Percentiles rank a stretch among this genome's conserved stretches.
Evolutionary conservation across 2,797 vertebrate genomes (phyloP).

Genomic region (Chrysocyon brachyurus): DNA sequence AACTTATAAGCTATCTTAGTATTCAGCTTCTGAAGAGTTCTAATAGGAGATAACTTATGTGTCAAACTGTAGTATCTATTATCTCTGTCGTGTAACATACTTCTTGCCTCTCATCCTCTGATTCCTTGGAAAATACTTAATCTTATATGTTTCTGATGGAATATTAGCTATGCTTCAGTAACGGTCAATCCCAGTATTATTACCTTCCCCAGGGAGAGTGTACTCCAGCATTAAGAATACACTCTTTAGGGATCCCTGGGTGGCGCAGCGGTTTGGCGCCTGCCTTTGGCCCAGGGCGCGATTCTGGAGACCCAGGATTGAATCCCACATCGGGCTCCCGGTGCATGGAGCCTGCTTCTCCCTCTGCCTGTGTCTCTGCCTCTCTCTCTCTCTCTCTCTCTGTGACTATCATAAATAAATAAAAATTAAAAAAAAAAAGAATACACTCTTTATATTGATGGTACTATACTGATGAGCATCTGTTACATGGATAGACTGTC

Average conservation of each 20-base stretch:
- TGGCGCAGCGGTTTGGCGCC: too few relatives aligned
- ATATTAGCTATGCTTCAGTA: not conserved
- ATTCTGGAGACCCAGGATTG: too few relatives aligned
- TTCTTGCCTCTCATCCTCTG: not conserved
- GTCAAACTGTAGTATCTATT: not conserved
- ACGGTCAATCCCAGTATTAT: not conserved
- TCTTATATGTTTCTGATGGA: not conserved
- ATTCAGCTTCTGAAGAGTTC: slow-evolving; percentile 5
- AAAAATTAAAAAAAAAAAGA: too few relatives aligned
- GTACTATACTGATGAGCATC: not conserved
- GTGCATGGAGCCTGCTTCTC: too few relatives aligned
- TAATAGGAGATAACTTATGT: not conserved
- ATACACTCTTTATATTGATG: not conserved
- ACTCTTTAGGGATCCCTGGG: too few relatives aligned
- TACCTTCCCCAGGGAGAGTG: not conserved
- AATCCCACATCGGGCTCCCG: too few relatives aligned
- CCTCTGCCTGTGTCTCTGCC: too few relatives aligned
- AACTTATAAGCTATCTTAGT: not conserved
- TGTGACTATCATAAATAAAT: too few relatives aligned
- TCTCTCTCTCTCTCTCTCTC: too few relatives aligned
- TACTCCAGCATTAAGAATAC: too few relatives aligned
- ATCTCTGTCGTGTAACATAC: not conserved
- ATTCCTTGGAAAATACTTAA: not conserved
- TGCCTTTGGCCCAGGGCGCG: too few relatives aligned
- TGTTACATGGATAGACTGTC: not conserved